Base-by-base conservation (phyloP, 2,797 vertebrate species). In the Glossophaga mutica region DNA sequence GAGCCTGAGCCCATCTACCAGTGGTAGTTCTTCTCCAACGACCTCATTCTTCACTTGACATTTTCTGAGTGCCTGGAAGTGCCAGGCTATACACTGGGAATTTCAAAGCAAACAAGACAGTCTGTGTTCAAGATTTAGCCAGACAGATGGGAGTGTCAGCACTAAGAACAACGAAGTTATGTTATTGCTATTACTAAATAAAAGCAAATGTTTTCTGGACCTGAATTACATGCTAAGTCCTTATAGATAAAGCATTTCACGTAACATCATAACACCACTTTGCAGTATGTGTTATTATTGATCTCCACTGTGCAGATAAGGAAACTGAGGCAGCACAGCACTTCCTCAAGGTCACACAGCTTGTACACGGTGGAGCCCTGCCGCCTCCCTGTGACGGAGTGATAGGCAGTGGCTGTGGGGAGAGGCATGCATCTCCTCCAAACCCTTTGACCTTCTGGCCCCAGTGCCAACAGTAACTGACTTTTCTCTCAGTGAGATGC, bases 101-200 rank as follows among this genome's bases (percentile, higher is more conserved):
- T 76, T 90, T 78, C 86, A 79, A 83, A 86, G 85, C n/a, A 48
- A 81, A 59, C 14, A 70, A 57, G 46, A 62, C 18, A 52, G 29
- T n/a, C 46, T 90, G 50, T 85, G 91, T 59, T 88, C 48, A 62
- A 81, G 50, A 57, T 59, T 44, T 48, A 37, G 42, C 18, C 48
- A 86, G 32, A 50, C 50, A 34, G 24, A 59, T 29, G 67, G 76
- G 50, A 37, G 14, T 9, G 9, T 15, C 18, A 22, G 73, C 16
- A 26, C 39, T 18, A 83, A 67, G 32, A 67, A 67, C 81, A 67
- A 83, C 0, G 5, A n/a, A 67, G 65, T 83, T 67, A 46, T 34
- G 42, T 48, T 67, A 67, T 9, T 48, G 12, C 22, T 46, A 67
- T 65, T 65, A 48, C 59, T 67, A 48, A 83, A 34, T 34, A 46